Evolutionary conservation across 2,113 vertebrate genomes (phyloP), one percentile per base, ranked within the genome.

Genomic region (Corythornis madagascariensis): DNA sequence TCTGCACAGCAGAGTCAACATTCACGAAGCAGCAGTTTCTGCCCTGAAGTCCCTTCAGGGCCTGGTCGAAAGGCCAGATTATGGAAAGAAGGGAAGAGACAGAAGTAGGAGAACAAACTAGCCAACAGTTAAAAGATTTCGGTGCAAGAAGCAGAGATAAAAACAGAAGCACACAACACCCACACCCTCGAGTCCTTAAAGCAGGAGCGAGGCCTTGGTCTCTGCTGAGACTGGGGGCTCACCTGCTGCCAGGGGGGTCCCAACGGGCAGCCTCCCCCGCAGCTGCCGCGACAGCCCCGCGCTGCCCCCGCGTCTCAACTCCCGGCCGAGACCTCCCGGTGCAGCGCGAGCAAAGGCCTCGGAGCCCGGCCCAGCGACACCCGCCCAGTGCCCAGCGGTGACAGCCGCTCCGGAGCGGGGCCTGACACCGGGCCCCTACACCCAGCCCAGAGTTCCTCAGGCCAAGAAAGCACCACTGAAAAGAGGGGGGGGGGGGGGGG

Each of bases 251-350:
- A 1, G 38, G 15, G 33, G 31, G 33, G 19, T 53, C 71, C 33
- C 56, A 13, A 10, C 16, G 3, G 3, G 0, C 4, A 66, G 15
- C 28, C 5, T 18, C 18, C 26, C 55, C 35, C 3, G 42, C 1
- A 28, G 21, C 26, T 11, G 61, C 43, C 88, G 28, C 15, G 1
- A 10, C 83, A 47, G 35, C 17, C 8, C 17, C 56, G 9, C 22
- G 31, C 59, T 29, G 45, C 22, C 63, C 18, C 47, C 14, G 3
- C 4, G 13, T 29, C 31, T 11, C 8, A 11, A 25, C 14, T 9
- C 17, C 33, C 26, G 13, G 40, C 48, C 3, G 38, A 74, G 48
- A 53, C 60, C 57, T 40, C 43, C 19, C 5, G 16, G 13, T 11
- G n/a, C 38, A 50, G 16, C 42, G 24, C 60, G 2, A 13, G 26